Percentiles rank a stretch among this genome's conserved stretches.
phyloP scores from a whole-genome alignment of 2,888 invertebrate genomes.

The Erannis defoliaria region DNA sequence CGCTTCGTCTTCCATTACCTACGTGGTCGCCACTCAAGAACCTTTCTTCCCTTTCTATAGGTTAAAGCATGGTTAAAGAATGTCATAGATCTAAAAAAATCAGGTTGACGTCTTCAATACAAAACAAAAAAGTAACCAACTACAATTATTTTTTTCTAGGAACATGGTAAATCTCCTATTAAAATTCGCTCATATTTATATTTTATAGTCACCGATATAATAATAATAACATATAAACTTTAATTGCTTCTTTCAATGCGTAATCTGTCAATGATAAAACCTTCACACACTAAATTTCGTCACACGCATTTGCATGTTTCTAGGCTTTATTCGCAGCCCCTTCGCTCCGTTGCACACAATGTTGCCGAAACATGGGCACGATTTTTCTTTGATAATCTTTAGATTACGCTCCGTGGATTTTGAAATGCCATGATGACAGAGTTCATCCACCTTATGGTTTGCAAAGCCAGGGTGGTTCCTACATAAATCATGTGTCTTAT shows the following conservation, averaged over 20 bases:
- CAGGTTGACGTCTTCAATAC: too few relatives aligned
- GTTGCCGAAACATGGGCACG: constrained; percentile 16
- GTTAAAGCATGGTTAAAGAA: too few relatives aligned
- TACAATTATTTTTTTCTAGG: too few relatives aligned
- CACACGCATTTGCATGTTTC: constrained; percentile 2
- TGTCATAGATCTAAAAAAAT: too few relatives aligned
- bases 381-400: constrained; percentile 16
- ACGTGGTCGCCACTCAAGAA: too few relatives aligned
- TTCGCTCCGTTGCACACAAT: constrained; percentile 22
- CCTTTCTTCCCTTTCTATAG: too few relatives aligned
- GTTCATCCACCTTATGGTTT: constrained; percentile 4
- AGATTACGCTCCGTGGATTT: constrained; percentile 5
- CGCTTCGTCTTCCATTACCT: too few relatives aligned
- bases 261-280: constrained; percentile 5
- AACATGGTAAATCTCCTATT: neutral
- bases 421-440: constrained; percentile 10
- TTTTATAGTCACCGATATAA: too few relatives aligned
- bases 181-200: neutral
- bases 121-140: too few relatives aligned
- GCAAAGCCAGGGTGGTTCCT: neutral
- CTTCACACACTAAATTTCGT: constrained; percentile 3
- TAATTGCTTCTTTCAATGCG: neutral
- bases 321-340: neutral
- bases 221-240: neutral
- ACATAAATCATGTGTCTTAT: neutral